Base-by-base conservation (phyloP, 2,888 invertebrate genomes). In the Meiosimyza platycephala region DNA sequence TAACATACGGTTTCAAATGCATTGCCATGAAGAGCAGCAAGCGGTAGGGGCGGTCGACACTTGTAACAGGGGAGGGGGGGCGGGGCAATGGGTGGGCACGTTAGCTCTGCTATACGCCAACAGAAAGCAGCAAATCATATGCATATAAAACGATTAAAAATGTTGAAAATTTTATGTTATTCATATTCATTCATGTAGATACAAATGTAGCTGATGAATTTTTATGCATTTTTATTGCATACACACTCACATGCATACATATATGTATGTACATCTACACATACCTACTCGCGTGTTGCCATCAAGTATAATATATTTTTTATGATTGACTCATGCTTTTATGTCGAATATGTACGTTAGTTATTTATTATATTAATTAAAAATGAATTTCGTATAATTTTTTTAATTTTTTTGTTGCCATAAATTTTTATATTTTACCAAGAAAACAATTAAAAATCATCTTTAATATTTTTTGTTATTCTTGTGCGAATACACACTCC, bases 131-230 rank as follows among this genome's bases (percentile, higher is more conserved):
- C 40, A 57, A 57, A 57, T 63, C 33, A 13, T 47, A 54, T 54
- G 47, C 70, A 70, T 54, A 62, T 70, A 63, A 70, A 70, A 54
- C 54, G 54, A 52, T 70, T 70, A 70, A 60, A 70, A 63, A 40
- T 70, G 62, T 52, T 63, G 70, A 62, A 47, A 70, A 63, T 70
- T 70, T 62, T 47, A 70, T 48, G 70, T 63, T 70, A 70, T 70
- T 62, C 70, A 64, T n/a, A n/a, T 64, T 64, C 51, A 51, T 64
- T 64, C 64, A 64, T 51, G 47, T 22, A 62, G 16, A n/a, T 33
- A 62, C 60, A 40, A 50, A 47, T 28, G 28, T 55, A 52, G 54
- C 52, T 67, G 67, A 57, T 67, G 55, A 57, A 48, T 67, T 67
- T 48, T 40, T 18, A 57, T 67, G 67, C 57, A 57, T 67, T 67